phyloP scores from a whole-genome alignment of 2,797 vertebrate genomes.

The Rousettus madagascariensis region DNA sequence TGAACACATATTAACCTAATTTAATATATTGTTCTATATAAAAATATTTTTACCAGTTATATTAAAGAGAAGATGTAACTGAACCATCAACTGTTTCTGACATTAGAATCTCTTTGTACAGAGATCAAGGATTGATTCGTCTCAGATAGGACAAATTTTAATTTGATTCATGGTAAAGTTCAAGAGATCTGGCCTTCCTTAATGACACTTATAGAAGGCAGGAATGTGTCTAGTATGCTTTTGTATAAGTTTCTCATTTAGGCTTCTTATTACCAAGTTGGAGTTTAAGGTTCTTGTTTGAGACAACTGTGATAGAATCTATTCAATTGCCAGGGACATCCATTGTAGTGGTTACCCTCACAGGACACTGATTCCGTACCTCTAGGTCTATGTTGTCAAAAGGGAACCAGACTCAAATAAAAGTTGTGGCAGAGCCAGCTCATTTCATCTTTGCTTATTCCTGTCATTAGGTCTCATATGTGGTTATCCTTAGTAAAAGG shows the following conservation, averaged over 20 bases:
- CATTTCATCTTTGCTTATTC: neutral
- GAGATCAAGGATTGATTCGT: neutral
- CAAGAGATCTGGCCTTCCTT: neutral
- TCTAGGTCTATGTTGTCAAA: neutral
- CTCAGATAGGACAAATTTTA: neutral
- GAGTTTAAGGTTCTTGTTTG: neutral
- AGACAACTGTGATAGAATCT: neutral
- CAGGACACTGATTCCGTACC: neutral
- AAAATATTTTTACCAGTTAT: neutral
- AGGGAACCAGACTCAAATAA: neutral
- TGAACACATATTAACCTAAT: neutral
- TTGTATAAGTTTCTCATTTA: neutral
- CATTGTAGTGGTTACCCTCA: neutral
- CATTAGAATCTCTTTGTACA: neutral
- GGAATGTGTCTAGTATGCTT: neutral
- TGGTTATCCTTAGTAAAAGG: neutral
- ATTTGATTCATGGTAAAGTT: neutral
- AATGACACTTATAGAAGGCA: neutral
- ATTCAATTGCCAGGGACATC: neutral
- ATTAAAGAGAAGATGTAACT: neutral
- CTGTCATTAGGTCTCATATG: neutral
- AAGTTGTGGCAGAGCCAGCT: neutral
- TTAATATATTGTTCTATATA: neutral
- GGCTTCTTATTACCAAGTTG: neutral
- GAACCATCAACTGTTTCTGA: neutral